Percentiles rank a stretch among this genome's conserved stretches.
These are phyloP conservation scores for Antheraea pernyi DNA, from an alignment of 1,140 invertebrate species.

Conservation along the genomic window DNA sequence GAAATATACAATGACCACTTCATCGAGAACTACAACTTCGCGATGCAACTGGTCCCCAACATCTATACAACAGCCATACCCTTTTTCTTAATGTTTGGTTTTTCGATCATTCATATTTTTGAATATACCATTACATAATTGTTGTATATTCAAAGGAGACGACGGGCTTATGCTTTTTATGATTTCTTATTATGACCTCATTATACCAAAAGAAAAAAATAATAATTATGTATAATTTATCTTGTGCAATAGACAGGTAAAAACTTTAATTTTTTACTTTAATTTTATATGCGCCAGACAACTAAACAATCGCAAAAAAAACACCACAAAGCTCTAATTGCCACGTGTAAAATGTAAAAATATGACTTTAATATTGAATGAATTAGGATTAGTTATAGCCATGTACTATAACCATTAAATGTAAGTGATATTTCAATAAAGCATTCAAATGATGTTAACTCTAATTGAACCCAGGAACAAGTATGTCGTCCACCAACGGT, in stretches of 20 bases:
- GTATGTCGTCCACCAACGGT: background rate
- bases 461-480: background rate
- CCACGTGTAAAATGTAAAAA: background rate
- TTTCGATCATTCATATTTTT: slow-evolving; percentile 6
- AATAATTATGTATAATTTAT: too few relatives aligned
- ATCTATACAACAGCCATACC: slow-evolving; percentile 17
- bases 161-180: background rate
- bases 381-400: background rate
- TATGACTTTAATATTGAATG: background rate
- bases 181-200: background rate
- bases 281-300: too few relatives aligned
- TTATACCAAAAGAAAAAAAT: too few relatives aligned
- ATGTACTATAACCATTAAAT: slow-evolving; percentile 10
- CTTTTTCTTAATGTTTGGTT: slow-evolving; percentile 11
- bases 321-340: too few relatives aligned
- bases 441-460: background rate
- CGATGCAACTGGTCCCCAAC: background rate
- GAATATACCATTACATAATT: background rate
- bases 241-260: background rate
- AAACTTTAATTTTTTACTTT: too few relatives aligned
- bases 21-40: slow-evolving; percentile 39
- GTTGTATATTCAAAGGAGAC: background rate
- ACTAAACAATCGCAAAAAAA: too few relatives aligned
- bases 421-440: slow-evolving; percentile 24
- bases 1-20: slow-evolving; percentile 51